These are phyloP conservation scores for Corythornis vintsioides DNA, from an alignment of 2,113 vertebrate genomes.

Conservation along the genomic window DNA sequence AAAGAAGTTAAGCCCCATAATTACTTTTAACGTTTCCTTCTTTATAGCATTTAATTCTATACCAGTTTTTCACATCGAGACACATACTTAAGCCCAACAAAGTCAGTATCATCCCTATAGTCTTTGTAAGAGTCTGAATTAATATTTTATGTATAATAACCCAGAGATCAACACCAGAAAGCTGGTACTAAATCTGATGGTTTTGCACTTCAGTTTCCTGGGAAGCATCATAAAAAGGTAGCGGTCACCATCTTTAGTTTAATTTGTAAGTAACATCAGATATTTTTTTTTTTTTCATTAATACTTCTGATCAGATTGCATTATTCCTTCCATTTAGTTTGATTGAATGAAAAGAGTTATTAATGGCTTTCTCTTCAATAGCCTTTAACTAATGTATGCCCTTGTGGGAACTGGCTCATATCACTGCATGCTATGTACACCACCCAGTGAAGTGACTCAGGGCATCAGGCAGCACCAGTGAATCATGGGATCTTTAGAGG, in stretches of 20 bases:
- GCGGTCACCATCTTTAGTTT: neutral
- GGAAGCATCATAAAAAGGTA: neutral
- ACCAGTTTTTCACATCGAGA: neutral
- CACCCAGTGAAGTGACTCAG: neutral
- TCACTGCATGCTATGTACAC: neutral
- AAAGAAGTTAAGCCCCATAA: neutral
- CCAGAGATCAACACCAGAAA: neutral
- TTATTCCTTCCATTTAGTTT: neutral
- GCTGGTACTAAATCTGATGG: neutral
- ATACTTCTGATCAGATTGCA: neutral
- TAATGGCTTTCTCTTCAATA: neutral
- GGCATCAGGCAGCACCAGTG: neutral
- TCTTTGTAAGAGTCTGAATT: neutral
- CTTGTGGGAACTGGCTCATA: neutral
- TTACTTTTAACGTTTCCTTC: neutral
- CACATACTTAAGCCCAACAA: neutral
- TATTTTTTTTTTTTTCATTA: neutral
- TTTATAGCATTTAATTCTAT: neutral
- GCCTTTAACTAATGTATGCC: neutral
- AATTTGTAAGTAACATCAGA: neutral
- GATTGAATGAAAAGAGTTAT: neutral
- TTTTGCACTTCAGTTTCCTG: neutral
- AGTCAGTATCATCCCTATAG: neutral
- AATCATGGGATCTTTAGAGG: slow-evolving; percentile 16
- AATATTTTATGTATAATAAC: neutral